Base-by-base conservation (phyloP, 2,113 vertebrate genomes). In the Okapia johnstoni region DNA sequence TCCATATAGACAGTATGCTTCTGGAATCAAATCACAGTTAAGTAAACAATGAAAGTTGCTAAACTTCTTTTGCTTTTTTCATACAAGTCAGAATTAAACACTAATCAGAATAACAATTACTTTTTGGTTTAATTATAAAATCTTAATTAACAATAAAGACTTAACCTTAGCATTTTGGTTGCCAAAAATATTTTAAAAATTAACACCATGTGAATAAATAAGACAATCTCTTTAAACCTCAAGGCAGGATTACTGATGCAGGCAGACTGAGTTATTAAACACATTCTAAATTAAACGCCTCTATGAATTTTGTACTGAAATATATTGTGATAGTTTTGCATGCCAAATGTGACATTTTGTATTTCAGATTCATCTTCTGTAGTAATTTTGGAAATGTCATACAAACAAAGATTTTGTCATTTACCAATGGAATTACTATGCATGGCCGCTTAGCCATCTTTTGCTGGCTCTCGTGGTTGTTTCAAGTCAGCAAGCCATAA, bases 401-500 rank as follows among this genome's bases (percentile, higher is more conserved):
- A 99, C 99, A 99, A 99, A 99, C 99, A 99, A 99, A 99, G 99
- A 99, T 99, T 99, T 99, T 99, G 99, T 99, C 99, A 99, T 99
- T 99, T 99, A 99, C 99, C 99, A 99, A 99, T 99, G 99, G 99
- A 99, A 99, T 99, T 99, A 99, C 99, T 99, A 99, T 99, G 99
- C 99, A 99, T 99, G 99, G 99, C 99, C 99, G 99, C 99, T 99
- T 99, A 99, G 99, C 99, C 99, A 99, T 99, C 99, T 99, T 99
- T 99, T 98, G 97, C 99, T 98, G 99, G 99, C 99, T 99, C 99
- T 99, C 99, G 99, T 99, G 99, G 99, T 99, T 99, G 99, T 99
- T 99, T 99, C 99, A 99, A 99, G 99, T 99, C 99, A 99, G 99
- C 99, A 99, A 99, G 99, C 99, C 99, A 99, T 99, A 99, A 99